phyloP scores from a whole-genome alignment of 1,140 invertebrate species.

The Drosophila lacertosa region DNA sequence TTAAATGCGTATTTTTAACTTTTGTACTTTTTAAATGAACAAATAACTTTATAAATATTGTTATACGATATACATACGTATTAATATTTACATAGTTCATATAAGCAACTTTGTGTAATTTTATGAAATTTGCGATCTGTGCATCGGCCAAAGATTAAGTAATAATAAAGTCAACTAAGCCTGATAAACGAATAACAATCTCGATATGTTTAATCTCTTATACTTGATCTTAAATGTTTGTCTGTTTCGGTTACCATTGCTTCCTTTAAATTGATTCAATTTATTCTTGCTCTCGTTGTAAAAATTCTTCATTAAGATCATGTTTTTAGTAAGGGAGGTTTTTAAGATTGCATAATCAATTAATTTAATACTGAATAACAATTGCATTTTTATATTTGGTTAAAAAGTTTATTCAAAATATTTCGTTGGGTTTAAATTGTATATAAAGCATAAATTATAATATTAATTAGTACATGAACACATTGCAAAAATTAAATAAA shows the following conservation, averaged over 20 bases:
- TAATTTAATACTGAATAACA: no score
- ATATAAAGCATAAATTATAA: slow-evolving; percentile 40
- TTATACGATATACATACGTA: slow-evolving; percentile 37
- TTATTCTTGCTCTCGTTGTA: no score
- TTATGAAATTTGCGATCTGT: slow-evolving; percentile 71
- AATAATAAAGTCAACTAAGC: slow-evolving; percentile 73
- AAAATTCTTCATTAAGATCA: no score
- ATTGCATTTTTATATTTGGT: slow-evolving; percentile 27
- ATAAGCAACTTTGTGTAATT: slow-evolving; percentile 52
- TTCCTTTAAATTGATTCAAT: no score
- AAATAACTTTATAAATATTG: slow-evolving; percentile 47
- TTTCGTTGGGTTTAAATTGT: slow-evolving; percentile 48
- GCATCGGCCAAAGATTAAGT: slow-evolving; percentile 79
- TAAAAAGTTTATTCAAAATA: slow-evolving; percentile 51
- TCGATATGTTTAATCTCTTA: not conserved
- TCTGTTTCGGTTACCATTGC: no score
- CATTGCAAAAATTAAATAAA: slow-evolving; percentile 41
- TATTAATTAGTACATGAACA: slow-evolving; percentile 55
- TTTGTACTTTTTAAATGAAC: slow-evolving; percentile 34
- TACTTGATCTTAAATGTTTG: no score
- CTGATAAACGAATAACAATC: slow-evolving; percentile 1
- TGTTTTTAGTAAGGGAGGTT: no score
- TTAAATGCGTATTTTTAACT: slow-evolving; percentile 14
- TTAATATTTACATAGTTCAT: slow-evolving; percentile 10
- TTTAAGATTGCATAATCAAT: not conserved